These are phyloP conservation scores for Xestia c-nigrum DNA, from an alignment of 2,888 invertebrate genomes.

Conservation along the genomic window DNA sequence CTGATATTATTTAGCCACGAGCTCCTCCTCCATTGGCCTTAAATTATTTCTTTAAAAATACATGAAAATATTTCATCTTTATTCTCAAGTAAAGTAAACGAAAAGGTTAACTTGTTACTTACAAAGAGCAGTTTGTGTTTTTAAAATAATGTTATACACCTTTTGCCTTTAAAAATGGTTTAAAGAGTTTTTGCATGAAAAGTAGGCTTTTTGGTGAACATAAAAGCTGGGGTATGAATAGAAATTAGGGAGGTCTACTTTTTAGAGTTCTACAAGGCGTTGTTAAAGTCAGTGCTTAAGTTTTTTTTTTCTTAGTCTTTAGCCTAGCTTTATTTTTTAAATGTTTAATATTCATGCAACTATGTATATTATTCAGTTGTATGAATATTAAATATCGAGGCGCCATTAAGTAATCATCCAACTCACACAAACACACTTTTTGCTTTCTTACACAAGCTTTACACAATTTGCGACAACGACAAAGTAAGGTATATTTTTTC, in stretches of 20 bases:
- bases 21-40: too few species aligned
- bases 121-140: background rate
- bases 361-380: background rate
- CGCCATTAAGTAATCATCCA: background rate
- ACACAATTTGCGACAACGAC: background rate
- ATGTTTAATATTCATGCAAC: background rate
- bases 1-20: too few species aligned
- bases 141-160: conserved; percentile 1
- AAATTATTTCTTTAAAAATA: background rate
- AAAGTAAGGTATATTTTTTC: background rate
- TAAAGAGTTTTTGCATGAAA: background rate
- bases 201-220: background rate
- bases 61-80: background rate
- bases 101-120: background rate
- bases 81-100: background rate
- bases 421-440: background rate
- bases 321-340: background rate
- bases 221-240: conserved; percentile 14
- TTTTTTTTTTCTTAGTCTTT: background rate
- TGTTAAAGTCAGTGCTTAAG: background rate
- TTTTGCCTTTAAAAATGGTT: background rate
- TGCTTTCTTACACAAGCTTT: background rate
- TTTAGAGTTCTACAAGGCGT: background rate
- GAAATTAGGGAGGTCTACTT: background rate
- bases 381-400: too few species aligned